Evolutionary conservation across 2,888 invertebrate genomes (phyloP).

Genomic region (Calliphora vomitoria): DNA sequence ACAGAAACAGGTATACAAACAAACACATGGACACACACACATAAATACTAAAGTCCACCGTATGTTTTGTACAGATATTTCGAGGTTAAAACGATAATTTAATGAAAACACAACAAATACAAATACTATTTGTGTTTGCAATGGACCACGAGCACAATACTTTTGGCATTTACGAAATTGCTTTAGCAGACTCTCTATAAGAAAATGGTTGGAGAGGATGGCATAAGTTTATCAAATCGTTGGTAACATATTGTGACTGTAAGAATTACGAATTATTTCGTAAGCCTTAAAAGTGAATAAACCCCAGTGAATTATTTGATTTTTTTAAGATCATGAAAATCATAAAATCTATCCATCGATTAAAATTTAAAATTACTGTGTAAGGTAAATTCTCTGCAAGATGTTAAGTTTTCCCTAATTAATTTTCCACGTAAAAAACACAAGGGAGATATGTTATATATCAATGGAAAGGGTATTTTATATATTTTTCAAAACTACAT

Average conservation of each 20-base stretch:
- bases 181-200: constrained; percentile 7
- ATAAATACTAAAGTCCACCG: not conserved
- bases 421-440: no score
- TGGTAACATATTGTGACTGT: not conserved
- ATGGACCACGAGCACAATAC: constrained; percentile 18
- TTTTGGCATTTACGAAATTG: constrained; percentile 44
- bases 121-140: not conserved
- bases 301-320: no score
- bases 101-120: constrained; percentile 57
- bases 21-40: not conserved
- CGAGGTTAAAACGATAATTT: constrained; percentile 64
- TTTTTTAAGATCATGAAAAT: no score
- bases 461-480: no score
- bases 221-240: not conserved
- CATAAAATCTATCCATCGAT: no score
- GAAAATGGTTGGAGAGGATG: constrained; percentile 3
- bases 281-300: no score
- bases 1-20: not conserved
- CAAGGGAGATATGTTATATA: no score
- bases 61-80: constrained; percentile 34
- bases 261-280: no score
- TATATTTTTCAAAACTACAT: no score
- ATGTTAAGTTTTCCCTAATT: no score
- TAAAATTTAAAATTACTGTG: no score
- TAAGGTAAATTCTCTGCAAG: no score